Percentiles rank a stretch among this genome's conserved stretches.
phyloP scores from a whole-genome alignment of 2,797 vertebrate species.

The Mycteria americana region DNA sequence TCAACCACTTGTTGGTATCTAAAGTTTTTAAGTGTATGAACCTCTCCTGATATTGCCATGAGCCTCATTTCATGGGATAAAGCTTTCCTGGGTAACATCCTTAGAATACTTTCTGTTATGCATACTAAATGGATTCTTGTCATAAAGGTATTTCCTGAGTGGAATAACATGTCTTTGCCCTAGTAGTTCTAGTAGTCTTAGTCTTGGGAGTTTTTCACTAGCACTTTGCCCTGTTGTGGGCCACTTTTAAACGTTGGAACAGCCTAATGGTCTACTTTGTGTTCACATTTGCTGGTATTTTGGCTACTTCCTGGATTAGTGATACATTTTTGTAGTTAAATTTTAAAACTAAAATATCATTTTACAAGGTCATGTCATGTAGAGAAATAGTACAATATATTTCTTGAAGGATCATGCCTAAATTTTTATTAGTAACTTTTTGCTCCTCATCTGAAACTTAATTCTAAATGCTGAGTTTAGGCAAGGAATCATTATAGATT shows the following conservation, averaged over 20 bases:
- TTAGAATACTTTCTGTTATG: not conserved
- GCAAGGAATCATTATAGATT: conserved; percentile 32
- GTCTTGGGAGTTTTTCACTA: not conserved
- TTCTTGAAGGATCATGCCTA: conserved; percentile 15
- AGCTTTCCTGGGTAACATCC: not conserved
- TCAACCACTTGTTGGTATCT: not conserved
- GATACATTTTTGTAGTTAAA: not conserved
- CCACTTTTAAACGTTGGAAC: not conserved
- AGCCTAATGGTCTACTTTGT: not conserved
- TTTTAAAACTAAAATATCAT: not conserved
- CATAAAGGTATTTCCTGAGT: not conserved
- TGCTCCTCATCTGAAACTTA: not conserved
- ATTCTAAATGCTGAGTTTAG: conserved; percentile 1
- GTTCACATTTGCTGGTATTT: not conserved
- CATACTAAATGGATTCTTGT: not conserved
- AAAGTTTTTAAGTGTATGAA: not conserved
- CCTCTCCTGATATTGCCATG: accelerated
- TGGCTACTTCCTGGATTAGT: not conserved
- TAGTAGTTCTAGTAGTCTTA: not conserved
- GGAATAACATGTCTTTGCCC: not conserved
- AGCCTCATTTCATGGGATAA: not conserved
- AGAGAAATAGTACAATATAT: not conserved
- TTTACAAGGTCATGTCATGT: not conserved
- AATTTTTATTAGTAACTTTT: conserved; percentile 5
- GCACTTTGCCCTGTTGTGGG: not conserved